Conservation (phyloP, 2,113 vertebrate species). For the Cnemophilus loriae region DNA sequence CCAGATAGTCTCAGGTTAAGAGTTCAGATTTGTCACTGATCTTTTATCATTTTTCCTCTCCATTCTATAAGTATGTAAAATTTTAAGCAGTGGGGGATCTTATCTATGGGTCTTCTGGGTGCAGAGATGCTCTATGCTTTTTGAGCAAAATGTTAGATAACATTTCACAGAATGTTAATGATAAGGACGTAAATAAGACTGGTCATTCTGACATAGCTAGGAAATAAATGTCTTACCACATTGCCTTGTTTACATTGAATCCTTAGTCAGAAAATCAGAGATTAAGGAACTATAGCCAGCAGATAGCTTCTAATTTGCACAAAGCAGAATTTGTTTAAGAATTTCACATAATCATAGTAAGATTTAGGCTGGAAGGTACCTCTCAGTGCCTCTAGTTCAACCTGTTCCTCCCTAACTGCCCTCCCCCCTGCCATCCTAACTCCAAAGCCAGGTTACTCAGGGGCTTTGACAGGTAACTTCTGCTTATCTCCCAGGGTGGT, state of each 20-base stretch:
- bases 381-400: background rate
- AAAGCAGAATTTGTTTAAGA: background rate
- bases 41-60: background rate
- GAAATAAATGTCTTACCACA: background rate
- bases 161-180: background rate
- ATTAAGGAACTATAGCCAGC: background rate
- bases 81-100: background rate
- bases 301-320: background rate
- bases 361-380: background rate
- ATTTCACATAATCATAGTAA: background rate
- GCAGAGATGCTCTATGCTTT: background rate
- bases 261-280: background rate
- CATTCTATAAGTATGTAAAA: background rate
- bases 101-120: background rate
- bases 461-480: background rate
- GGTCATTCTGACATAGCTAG: background rate
- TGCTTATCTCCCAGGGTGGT: background rate
- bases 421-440: background rate
- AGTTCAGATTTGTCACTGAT: background rate
- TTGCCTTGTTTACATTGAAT: background rate
- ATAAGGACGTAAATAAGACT: background rate
- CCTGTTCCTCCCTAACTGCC: background rate
- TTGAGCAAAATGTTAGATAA: background rate
- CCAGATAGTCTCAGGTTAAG: background rate
- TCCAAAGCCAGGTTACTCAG: background rate